Evolutionary conservation across 2,113 vertebrate genomes (phyloP).

Genomic region (Hipposideros armiger): DNA sequence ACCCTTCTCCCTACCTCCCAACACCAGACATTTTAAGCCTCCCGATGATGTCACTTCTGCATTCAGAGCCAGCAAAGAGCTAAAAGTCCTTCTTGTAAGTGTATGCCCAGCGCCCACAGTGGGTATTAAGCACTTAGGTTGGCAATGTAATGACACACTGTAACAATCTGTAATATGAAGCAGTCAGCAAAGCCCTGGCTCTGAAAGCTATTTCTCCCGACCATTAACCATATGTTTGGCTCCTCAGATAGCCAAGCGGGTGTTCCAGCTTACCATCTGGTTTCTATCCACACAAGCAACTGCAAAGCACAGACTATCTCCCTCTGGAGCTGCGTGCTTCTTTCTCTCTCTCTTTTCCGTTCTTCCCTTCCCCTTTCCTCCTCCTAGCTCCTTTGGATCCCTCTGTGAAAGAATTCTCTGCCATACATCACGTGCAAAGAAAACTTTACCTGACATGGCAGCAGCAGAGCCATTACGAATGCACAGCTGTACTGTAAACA

Average conservation of each 20-base stretch:
- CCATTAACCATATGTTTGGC: slow-evolving; percentile 93
- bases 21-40: slow-evolving; percentile 70
- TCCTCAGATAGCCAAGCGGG: slow-evolving; percentile 88
- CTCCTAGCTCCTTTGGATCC: slow-evolving; percentile 68
- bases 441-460: slow-evolving; percentile 78
- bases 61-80: slow-evolving; percentile 84
- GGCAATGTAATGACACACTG: slow-evolving; percentile 92
- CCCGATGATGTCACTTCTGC: slow-evolving; percentile 86
- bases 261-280: slow-evolving; percentile 95
- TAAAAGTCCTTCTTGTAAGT: slow-evolving; percentile 87
- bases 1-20: slow-evolving; percentile 63
- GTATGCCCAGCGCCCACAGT: slow-evolving; percentile 88
- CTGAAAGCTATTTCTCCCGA: slow-evolving; percentile 89
- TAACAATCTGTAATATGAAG: slow-evolving; percentile 90
- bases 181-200: slow-evolving; percentile 90
- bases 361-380: slow-evolving; percentile 65
- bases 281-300: slow-evolving; percentile 92
- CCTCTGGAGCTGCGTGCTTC: slow-evolving; percentile 84
- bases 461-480: slow-evolving; percentile 71
- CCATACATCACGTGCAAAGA: slow-evolving; percentile 81
- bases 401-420: slow-evolving; percentile 76
- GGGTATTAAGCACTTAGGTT: slow-evolving; percentile 93
- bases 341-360: slow-evolving; percentile 72
- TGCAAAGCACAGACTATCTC: slow-evolving; percentile 89
- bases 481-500: slow-evolving; percentile 75